Evolutionary conservation across 2,888 invertebrate genomes (phyloP).

Genomic region (Caenorhabditis sp.): DNA sequence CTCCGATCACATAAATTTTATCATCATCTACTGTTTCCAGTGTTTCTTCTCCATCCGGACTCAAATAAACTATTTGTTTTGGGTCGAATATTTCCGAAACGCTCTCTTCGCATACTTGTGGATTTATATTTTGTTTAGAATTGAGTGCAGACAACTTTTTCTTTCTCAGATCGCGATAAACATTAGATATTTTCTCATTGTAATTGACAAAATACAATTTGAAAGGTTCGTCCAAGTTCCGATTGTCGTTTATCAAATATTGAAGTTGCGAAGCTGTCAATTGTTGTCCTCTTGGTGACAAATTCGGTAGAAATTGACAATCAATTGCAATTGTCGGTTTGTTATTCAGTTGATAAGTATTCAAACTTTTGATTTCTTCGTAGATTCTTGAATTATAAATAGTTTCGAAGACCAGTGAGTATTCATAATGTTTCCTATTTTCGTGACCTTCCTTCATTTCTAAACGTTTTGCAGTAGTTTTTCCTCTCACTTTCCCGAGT

Average conservation of each 20-base stretch:
- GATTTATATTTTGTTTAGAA: not conserved
- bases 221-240: conserved; percentile 51
- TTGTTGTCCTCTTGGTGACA: conserved; percentile 56
- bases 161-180: conserved; percentile 9
- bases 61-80: conserved; percentile 52
- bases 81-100: not conserved
- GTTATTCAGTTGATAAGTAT: conserved; percentile 22
- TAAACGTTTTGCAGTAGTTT: conserved; percentile 3
- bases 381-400: conserved; percentile 1
- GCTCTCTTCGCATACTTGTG: conserved; percentile 4
- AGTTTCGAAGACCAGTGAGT: not conserved
- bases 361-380: not conserved
- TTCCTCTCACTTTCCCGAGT: conserved; percentile 20
- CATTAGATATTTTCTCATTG: conserved; percentile 13
- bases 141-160: conserved; percentile 6
- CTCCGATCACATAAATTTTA: conserved; percentile 63
- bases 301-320: conserved; percentile 60
- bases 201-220: conserved; percentile 62
- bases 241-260: conserved; percentile 53
- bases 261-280: conserved; percentile 62
- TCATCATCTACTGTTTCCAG: conserved; percentile 48
- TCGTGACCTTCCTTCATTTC: not conserved
- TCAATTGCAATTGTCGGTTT: conserved; percentile 61
- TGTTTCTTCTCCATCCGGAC: conserved; percentile 63
- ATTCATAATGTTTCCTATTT: not conserved